These are phyloP conservation scores for Hartigia nigra DNA, from an alignment of 2,888 invertebrate species.

Conservation along the genomic window DNA sequence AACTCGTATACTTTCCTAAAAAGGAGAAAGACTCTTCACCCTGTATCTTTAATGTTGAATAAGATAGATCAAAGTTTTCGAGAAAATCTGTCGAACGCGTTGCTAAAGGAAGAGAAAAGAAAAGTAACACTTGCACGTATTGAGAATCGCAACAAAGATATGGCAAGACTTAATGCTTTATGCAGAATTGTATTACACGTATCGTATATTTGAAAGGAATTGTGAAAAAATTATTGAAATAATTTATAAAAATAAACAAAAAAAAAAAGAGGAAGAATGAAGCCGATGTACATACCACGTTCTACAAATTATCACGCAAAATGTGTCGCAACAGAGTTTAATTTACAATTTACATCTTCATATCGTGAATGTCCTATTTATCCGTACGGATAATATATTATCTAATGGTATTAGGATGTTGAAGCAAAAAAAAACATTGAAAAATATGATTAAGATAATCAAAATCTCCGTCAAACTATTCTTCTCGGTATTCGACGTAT, in stretches of 20 bases:
- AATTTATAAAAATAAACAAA: slow-evolving; percentile 12
- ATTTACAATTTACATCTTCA: slow-evolving; percentile 20
- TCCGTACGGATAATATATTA: slow-evolving; percentile 17
- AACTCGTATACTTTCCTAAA: neutral
- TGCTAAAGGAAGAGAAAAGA: slow-evolving; percentile 2
- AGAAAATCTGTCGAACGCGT: neutral
- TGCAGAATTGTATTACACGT: slow-evolving; percentile 5
- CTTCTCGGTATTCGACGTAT: slow-evolving; percentile 15
- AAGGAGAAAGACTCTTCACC: neutral
- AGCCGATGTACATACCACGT: slow-evolving; percentile 1
- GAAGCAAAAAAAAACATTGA: neutral
- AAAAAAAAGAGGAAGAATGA: slow-evolving; percentile 3
- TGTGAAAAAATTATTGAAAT: slow-evolving; percentile 7
- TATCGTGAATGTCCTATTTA: slow-evolving; percentile 8
- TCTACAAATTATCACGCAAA: slow-evolving; percentile 8
- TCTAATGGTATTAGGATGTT: neutral
- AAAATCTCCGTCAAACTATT: neutral
- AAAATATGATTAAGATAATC: neutral
- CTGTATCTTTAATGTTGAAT: neutral
- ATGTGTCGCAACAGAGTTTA: slow-evolving; percentile 15
- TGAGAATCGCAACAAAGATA: slow-evolving; percentile 4
- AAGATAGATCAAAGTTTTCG: neutral
- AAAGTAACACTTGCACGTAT: slow-evolving; percentile 4
- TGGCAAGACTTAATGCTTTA: slow-evolving; percentile 10
- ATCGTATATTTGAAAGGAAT: slow-evolving; percentile 2